Base-by-base conservation (phyloP, 2,888 invertebrate species). In the Theretra japonica region DNA sequence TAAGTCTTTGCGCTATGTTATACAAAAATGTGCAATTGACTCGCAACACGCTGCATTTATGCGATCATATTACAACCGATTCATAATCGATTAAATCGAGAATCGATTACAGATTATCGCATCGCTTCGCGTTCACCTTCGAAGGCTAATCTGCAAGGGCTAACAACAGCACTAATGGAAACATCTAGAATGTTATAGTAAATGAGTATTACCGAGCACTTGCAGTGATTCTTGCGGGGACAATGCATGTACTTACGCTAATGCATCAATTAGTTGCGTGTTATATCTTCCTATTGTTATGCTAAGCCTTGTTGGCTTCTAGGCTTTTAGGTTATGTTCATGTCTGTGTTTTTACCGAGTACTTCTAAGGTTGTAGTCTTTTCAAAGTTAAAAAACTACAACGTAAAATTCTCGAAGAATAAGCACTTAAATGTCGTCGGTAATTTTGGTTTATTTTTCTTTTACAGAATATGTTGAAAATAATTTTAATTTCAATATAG, bases 271-370 rank as follows among this genome's bases (percentile, higher is more conserved):
- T 65, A 65, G 17, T 65, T 41, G 62, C 41, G 23, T 21, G 48
- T 65, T 65, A 48, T 48, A 65, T 25, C 65, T 4, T 65, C 4
- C 62, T 23, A 65, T 65, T 65, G 65, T 65, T 62, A 33, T 62
- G 41, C 21, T 4, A 41, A 11, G 4, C 62, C 41, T 23, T 15
- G 21, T 5, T n/a, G 15, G 15, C 15, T n/a, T 28, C 28, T 28
- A 28, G 41, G 11, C 15, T 15, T 62, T 41, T 62, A 41, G 62
- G 62, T 62, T 33, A 21, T 4, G n/a, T 41, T 62, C 21, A 7
- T 19, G 60, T 33, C 33, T 33, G 41, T 41, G 41, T 41, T 41
- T 41, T 41, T 11, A 5, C 28, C 28, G 28, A 28, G 28, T 28
- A 28, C 5, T 28, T 28, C 28, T 28, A 28, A 28, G 5, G 28